Evolutionary conservation across 1,140 invertebrate species (phyloP).

Genomic region (Himalopsyche phryganea): DNA sequence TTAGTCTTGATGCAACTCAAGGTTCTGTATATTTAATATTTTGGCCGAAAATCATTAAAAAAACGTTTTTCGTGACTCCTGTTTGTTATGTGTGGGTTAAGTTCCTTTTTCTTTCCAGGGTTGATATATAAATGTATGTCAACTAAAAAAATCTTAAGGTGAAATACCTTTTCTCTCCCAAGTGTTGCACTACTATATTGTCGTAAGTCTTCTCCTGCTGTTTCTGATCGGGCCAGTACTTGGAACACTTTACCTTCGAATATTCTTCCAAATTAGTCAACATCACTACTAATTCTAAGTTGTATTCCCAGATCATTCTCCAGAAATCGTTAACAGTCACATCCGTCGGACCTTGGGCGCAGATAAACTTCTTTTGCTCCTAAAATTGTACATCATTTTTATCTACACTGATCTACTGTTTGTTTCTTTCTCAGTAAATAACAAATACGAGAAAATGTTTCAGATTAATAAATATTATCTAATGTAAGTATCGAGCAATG

Average conservation of each 20-base stretch:
- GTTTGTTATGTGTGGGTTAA: too few species aligned
- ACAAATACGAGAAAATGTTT: too few species aligned
- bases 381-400: too few species aligned
- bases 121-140: too few species aligned
- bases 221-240: slow-evolving; percentile 87
- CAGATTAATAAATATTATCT: slow-evolving; percentile 1
- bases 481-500: neutral
- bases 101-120: too few species aligned
- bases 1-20: too few species aligned
- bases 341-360: slow-evolving; percentile 90
- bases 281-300: slow-evolving; percentile 89
- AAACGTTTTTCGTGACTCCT: too few species aligned
- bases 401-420: too few species aligned
- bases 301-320: slow-evolving; percentile 97
- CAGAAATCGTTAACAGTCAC: slow-evolving; percentile 93
- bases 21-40: too few species aligned
- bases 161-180: slow-evolving; percentile 69
- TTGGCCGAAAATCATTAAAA: too few species aligned
- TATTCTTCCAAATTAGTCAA: slow-evolving; percentile 92
- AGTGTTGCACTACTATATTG: slow-evolving; percentile 72
- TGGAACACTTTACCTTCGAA: slow-evolving; percentile 88
- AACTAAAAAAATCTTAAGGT: too few species aligned
- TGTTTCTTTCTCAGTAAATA: too few species aligned
- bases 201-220: slow-evolving; percentile 75
- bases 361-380: slow-evolving; percentile 90